Conservation (phyloP, 1,140 invertebrate species). For the Condylostylus longicornis region DNA sequence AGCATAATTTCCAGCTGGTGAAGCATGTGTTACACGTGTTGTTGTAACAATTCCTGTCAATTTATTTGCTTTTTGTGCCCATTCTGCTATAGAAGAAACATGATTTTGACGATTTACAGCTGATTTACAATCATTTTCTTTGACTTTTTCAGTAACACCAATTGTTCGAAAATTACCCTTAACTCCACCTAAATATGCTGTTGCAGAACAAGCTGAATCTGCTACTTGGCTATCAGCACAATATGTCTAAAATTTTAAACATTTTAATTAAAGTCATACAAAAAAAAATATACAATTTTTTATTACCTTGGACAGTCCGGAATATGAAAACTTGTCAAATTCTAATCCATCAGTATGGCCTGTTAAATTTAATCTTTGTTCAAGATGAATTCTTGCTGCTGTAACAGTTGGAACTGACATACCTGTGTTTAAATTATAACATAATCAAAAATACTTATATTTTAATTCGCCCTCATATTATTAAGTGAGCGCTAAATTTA, state of each 20-base stretch:
- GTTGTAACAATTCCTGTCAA: conserved; percentile 26
- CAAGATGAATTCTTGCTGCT: conserved; percentile 51
- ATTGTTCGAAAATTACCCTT: conserved; percentile 51
- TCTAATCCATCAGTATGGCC: conserved; percentile 52
- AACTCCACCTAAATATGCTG: conserved; percentile 54
- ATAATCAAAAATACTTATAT: too few species aligned
- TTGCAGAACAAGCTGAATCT: conserved; percentile 57
- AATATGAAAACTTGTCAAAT: conserved; percentile 61
- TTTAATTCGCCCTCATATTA: too few species aligned
- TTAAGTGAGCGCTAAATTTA: too few species aligned
- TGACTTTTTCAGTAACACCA: conserved; percentile 46
- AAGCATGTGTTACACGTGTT: conserved; percentile 25
- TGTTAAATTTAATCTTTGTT: conserved; percentile 39
- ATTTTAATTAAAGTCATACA: not conserved
- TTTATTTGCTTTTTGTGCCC: conserved; percentile 61
- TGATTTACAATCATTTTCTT: conserved; percentile 43
- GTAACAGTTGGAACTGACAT: conserved; percentile 60
- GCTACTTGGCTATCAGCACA: conserved; percentile 64
- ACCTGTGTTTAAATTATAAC: too few species aligned
- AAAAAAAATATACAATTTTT: not conserved
- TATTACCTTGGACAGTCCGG: conserved; percentile 54
- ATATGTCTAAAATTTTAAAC: conserved; percentile 30
- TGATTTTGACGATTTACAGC: conserved; percentile 38
- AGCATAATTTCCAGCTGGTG: conserved; percentile 23
- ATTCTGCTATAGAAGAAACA: conserved; percentile 55